Percentiles rank a stretch among this genome's conserved stretches.
These are phyloP conservation scores for Plecotus auritus DNA, from an alignment of 2,113 vertebrate genomes.

Conservation along the genomic window DNA sequence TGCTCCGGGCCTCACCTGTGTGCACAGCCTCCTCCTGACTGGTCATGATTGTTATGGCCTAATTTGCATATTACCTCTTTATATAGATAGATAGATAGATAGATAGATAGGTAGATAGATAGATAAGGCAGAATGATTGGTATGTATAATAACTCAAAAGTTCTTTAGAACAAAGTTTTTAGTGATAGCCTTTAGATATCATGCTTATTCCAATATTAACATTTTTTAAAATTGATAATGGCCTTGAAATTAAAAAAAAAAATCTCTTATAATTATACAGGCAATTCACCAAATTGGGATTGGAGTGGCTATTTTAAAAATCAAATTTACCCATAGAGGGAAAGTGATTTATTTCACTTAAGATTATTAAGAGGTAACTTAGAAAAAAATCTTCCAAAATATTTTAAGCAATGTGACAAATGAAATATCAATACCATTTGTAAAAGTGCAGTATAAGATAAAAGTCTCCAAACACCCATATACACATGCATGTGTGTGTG, in stretches of 20 bases:
- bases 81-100: too few relatives aligned
- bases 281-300: conserved; percentile 54
- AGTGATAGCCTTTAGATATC: not conserved
- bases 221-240: not conserved
- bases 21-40: too few relatives aligned
- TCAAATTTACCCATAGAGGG: conserved; percentile 39
- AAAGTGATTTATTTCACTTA: conserved; percentile 55
- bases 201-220: not conserved
- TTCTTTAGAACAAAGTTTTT: conserved; percentile 31
- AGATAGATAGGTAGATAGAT: too few relatives aligned
- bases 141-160: not conserved
- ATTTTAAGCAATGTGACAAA: conserved; percentile 44
- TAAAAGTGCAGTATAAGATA: conserved; percentile 15
- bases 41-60: too few relatives aligned
- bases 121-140: not conserved
- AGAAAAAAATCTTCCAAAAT: conserved; percentile 51
- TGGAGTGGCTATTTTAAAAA: conserved; percentile 58
- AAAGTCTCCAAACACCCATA: not conserved
- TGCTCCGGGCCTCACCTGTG: too few relatives aligned
- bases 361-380: conserved; percentile 53
- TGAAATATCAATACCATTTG: conserved; percentile 21
- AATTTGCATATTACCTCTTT: too few relatives aligned
- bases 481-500: too few relatives aligned
- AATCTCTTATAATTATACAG: conserved; percentile 23
- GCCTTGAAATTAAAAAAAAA: conserved; percentile 37